A percentile compares a stretch with the other conserved stretches of the same genome.
phyloP scores from a whole-genome alignment of 2,797 vertebrate genomes.

The Channallabes apus region DNA sequence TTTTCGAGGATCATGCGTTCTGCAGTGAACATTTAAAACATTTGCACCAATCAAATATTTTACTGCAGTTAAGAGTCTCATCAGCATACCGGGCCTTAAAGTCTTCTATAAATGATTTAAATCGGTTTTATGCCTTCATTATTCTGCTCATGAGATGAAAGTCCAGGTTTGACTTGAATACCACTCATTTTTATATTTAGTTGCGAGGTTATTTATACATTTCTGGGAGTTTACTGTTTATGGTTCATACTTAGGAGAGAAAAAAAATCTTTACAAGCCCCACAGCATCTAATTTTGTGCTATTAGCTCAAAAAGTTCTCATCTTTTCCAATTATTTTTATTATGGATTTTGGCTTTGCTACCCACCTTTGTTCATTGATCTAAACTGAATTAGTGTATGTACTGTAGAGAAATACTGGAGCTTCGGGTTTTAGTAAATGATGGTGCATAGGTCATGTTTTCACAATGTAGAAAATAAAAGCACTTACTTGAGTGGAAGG shows the following conservation, averaged over 20 bases:
- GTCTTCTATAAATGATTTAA: too few relatives aligned
- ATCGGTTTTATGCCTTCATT: too few relatives aligned
- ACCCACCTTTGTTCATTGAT: neutral
- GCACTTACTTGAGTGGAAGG: conserved; percentile 85
- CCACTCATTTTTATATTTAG: neutral
- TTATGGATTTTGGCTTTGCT: neutral
- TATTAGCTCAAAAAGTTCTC: neutral
- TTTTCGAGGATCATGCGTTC: too few relatives aligned
- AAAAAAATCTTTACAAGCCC: neutral
- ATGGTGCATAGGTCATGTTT: conserved; percentile 1
- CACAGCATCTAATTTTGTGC: neutral
- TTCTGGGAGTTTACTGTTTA: neutral
- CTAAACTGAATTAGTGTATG: neutral
- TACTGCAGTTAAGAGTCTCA: too few relatives aligned
- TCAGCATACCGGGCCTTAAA: too few relatives aligned
- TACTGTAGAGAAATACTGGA: neutral
- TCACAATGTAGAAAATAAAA: neutral
- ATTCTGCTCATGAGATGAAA: too few relatives aligned
- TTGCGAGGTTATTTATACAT: neutral
- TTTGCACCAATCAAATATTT: too few relatives aligned
- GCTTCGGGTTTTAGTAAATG: neutral
- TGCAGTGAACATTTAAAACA: too few relatives aligned
- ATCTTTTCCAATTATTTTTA: neutral
- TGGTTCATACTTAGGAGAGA: too few relatives aligned
- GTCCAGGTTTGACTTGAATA: too few relatives aligned